Conservation (phyloP, 2,113 vertebrate genomes). For the Spermophilus dauricus region DNA sequence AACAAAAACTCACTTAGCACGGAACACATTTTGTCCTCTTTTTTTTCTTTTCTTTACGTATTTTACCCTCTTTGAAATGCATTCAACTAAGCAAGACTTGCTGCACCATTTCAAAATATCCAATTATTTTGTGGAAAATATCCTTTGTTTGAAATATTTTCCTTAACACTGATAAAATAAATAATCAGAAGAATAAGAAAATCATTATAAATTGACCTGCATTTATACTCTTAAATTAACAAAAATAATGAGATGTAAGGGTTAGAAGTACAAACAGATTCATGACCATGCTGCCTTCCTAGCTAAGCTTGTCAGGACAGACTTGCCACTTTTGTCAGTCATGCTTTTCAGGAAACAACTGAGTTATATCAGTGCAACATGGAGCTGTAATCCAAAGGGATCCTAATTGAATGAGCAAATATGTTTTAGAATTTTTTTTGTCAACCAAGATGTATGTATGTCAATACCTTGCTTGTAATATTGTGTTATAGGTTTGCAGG, state of each 20-base stretch:
- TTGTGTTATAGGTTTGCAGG: not conserved
- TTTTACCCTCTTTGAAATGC: constrained; percentile 29
- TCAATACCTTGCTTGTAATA: not conserved
- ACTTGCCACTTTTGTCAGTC: not conserved
- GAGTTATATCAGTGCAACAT: not conserved
- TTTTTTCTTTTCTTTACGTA: not conserved
- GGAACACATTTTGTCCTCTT: not conserved
- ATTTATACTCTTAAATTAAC: constrained; percentile 41
- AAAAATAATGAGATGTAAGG: constrained; percentile 18
- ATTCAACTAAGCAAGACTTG: constrained; percentile 42
- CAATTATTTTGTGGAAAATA: constrained; percentile 59
- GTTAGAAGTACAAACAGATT: not conserved
- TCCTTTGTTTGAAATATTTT: constrained; percentile 54
- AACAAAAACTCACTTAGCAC: constrained; percentile 36
- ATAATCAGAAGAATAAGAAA: constrained; percentile 51
- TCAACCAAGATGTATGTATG: not conserved
- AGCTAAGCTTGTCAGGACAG: not conserved
- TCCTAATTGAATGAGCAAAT: not conserved
- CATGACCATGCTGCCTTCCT: not conserved
- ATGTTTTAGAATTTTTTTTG: not conserved
- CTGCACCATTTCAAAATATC: constrained; percentile 54
- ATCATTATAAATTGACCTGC: not conserved
- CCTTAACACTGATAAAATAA: constrained; percentile 55
- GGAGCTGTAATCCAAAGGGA: not conserved
- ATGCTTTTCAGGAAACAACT: not conserved